phyloP scores from a whole-genome alignment of 2,113 vertebrate genomes.

The Syngnathus scovelli region DNA sequence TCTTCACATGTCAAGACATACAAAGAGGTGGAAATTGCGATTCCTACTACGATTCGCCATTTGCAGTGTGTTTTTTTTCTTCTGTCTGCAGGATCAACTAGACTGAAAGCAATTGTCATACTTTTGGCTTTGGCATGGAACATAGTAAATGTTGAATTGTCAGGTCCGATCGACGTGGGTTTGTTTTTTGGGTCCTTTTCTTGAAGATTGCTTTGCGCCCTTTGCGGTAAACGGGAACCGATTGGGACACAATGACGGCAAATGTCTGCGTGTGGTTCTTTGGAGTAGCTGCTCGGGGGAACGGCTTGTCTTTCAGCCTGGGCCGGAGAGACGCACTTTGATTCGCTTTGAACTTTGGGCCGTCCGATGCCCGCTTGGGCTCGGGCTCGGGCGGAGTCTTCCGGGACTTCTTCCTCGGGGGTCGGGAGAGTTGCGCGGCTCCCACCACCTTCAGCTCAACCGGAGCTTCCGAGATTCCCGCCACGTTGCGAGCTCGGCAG shows the following conservation, averaged over 20 bases:
- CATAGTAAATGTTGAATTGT: not conserved
- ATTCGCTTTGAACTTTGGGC: conserved; percentile 22
- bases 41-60: too few species aligned
- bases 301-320: conserved; percentile 5
- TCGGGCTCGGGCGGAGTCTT: conserved; percentile 36
- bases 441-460: conserved; percentile 84
- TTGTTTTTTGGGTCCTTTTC: not conserved
- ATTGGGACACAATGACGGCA: conserved; percentile 5
- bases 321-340: not conserved
- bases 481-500: conserved; percentile 88
- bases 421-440: conserved; percentile 54
- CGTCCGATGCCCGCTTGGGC: conserved; percentile 28
- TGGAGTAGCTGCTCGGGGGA: not conserved
- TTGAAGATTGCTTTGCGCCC: conserved; percentile 15
- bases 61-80: too few species aligned
- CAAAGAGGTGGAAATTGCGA: too few species aligned
- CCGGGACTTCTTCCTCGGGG: conserved; percentile 44
- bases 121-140: not conserved
- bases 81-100: too few species aligned
- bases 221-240: not conserved
- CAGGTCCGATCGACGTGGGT: not conserved
- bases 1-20: too few species aligned
- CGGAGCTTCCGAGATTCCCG: conserved; percentile 81
- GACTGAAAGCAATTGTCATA: not conserved
- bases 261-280: conserved; percentile 17